Evolutionary conservation across 2,888 invertebrate genomes (phyloP), one percentile per base, ranked within the genome.

Genomic region (Rotaria magnacalcarata): DNA sequence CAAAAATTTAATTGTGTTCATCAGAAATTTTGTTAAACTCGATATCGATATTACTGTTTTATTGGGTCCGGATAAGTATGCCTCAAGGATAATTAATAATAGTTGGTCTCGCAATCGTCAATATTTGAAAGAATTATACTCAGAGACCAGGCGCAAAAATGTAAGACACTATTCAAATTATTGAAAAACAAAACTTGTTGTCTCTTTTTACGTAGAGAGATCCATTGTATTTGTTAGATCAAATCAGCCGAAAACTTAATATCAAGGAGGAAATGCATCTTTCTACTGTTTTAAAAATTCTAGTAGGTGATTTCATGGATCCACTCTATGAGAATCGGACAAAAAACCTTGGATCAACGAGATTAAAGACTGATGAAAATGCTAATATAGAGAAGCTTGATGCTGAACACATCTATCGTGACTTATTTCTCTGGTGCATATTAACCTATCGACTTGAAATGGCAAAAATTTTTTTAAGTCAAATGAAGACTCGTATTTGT

Each of bases 401-500:
- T 47, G 24, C 6, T 1, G 75, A 75, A 75, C 14, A 75, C 24
- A 41, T 75, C 24, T 75, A 41, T 75, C 75, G 75, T 24, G 75
- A 75, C 24, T 10, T 75, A 7, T 75, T 75, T 75, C 75, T 75
- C 7, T 75, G 75, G 75, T 75, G 43, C 16, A 14, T 75, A 4
- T 16, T 75, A 75, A 75, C 75, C 16, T 47, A 75, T 75, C 75
- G 75, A 43, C 41, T 75, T 54, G 54, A 54, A 8, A 54, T 54
- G 54, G 54, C 54, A 1, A 54, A 54, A 54, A 54, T 54, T 4
- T 47, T 75, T 75, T 21, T 75, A 19, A 24, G 43, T 43, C 19
- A 75, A 43, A 43, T 75, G 75, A 75, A 75, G 24, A 75, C 75
- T 21, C 75, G 75, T 24, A 75, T 75, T 21, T 75, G 75, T 75